Base-by-base conservation (phyloP, 2,888 invertebrate species). In the Agrotis segetum region DNA sequence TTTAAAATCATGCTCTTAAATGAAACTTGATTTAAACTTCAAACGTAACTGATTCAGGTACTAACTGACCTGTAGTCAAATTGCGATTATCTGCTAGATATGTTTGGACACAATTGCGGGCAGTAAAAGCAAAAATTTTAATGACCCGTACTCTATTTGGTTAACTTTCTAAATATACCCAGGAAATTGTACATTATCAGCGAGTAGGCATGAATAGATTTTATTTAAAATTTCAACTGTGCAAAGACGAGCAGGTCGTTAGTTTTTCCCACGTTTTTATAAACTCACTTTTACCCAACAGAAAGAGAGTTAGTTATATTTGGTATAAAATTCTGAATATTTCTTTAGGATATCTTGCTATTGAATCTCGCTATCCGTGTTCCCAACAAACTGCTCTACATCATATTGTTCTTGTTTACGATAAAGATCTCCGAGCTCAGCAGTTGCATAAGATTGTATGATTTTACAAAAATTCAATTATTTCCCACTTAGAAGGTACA, bases 381-480 rank as follows among this genome's bases (percentile, higher is more conserved):
- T 56, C 17, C 46, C 44, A 52, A 29, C 21, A 50, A 58, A 56
- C 50, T 67, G 77, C 66, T 76, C 81, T 71, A 71, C 66, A 77
- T 81, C 60, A 82, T 77, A 83, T 81, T 80, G 82, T 81, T 83
- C 77, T 67, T 55, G 67, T 81, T 82, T 66, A 50, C 49, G 79
- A 84, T 79, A 83, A 87, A 61, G 58, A 88, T 86, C 81, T 76
- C 64, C 47, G 47, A 67, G 64, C 65, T 58, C 74, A 59, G 67
- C 24, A 61, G 79, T 85, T 85, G 67, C 79, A 61, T 81, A 85
- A 82, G 58, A 13, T 81, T 72, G 65, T 80, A 77, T 85, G 81
- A 85, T 81, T 79, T 83, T 46, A 44, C 56, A 55, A 58, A 84
- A 83, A 77, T 71, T 75, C 77, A 75, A 85, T 82, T 88, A 89